Base-by-base conservation (phyloP, 2,888 invertebrate genomes). In the Exephanes ischioxanthus region DNA sequence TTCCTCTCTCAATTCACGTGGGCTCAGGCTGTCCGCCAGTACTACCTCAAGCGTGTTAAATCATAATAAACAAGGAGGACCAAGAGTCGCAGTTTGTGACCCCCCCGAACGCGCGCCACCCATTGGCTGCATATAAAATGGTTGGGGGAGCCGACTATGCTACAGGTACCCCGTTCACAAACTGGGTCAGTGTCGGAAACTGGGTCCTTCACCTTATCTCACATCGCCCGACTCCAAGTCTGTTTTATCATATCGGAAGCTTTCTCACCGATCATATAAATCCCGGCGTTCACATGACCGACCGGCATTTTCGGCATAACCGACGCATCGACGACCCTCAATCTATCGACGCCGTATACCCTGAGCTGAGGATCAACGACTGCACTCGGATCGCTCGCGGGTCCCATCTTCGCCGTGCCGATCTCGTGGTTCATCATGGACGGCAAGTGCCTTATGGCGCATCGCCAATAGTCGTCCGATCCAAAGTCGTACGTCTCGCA, bases 381-480 rank as follows among this genome's bases (percentile, higher is more conserved):
- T 0, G 96, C 95, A 71, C 94, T 93, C 0, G 94, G 93, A 90
- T 96, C 95, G 11, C 86, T 89, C 6, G 87, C 63, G 0, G 95
- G 95, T 0, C 95, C 95, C 96, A 96, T 96, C 89, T 95, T 95
- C 53, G 94, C 95, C 0, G 95, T 95, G 0, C 95, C 94, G 6
- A 95, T 94, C 89, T 96, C 96, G 89, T 96, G 96, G 88, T 96
- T 96, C 89, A 96, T 95, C 80, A 96, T 96, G 16, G 95, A 94
- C 0, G 96, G 95, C 61, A 96, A 93, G 84, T 96, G 95, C 19
- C 95, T 94, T 7, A 95, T 94, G 30, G 96, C 96, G 91, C 97
- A 97, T 76, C 96, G 95, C 96, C 96, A 96, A 90, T 96, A 97
- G 41, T 95, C 95, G 87, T 96, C 95, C 3, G 95, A 94, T 66